These are phyloP conservation scores for Mythimna lalbum DNA, from an alignment of 2,888 invertebrate species.

Conservation along the genomic window DNA sequence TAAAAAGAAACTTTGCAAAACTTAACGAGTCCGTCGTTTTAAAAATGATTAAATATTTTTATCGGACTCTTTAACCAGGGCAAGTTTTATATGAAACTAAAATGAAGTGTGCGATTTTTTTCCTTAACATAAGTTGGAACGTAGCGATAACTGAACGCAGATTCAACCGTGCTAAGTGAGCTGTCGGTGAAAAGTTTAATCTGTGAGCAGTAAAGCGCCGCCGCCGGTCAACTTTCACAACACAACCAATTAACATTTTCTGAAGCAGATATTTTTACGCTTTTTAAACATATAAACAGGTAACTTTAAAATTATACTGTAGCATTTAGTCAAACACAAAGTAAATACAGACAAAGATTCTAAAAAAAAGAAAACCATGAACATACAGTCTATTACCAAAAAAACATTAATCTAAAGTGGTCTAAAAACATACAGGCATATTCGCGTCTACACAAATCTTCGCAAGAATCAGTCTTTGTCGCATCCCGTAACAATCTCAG, in stretches of 20 bases:
- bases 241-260: conserved; percentile 49
- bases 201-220: conserved; percentile 55
- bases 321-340: not conserved
- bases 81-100: conserved; percentile 57
- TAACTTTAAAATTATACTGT: not conserved
- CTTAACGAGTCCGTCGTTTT: not conserved
- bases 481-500: conserved; percentile 71
- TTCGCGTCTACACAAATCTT: conserved; percentile 65
- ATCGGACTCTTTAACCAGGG: conserved; percentile 48
- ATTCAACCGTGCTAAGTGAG: conserved; percentile 68
- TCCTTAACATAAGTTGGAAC: conserved; percentile 45
- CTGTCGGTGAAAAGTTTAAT: conserved; percentile 70
- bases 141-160: conserved; percentile 66
- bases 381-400: not conserved
- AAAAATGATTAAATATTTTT: conserved; percentile 34
- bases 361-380: not conserved
- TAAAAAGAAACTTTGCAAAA: conserved; percentile 5
- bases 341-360: not conserved
- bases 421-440: conserved; percentile 41
- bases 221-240: conserved; percentile 61
- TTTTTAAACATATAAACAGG: not conserved
- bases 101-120: conserved; percentile 62
- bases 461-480: conserved; percentile 76
- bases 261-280: conserved; percentile 4
- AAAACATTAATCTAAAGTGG: conserved; percentile 23